A percentile compares a stretch with the other conserved stretches of the same genome.
Evolutionary conservation across 1,140 invertebrate genomes (phyloP).

Genomic region (Drosophila lowei): DNA sequence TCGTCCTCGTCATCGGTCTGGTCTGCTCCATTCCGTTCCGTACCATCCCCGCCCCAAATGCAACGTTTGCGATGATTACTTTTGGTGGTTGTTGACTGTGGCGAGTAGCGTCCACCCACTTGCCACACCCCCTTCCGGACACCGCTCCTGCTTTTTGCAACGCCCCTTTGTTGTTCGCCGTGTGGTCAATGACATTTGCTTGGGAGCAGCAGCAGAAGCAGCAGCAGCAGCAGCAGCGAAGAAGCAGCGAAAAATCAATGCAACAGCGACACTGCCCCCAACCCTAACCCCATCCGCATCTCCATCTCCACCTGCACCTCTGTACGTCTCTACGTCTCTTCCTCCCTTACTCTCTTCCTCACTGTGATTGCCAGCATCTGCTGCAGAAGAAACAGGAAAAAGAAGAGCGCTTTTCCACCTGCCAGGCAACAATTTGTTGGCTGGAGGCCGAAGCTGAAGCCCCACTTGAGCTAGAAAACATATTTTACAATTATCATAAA

Average conservation of each 20-base stretch:
- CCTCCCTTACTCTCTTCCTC: too few species aligned
- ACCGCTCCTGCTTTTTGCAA: constrained; percentile 19
- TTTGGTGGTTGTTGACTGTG: constrained; percentile 71
- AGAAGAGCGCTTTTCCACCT: not conserved
- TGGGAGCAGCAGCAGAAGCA: constrained; percentile 18
- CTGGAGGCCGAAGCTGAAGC: too few species aligned
- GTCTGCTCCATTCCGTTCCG: not conserved
- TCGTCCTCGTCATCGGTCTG: too few species aligned
- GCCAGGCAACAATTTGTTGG: too few species aligned
- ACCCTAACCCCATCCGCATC: not conserved
- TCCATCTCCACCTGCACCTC: not conserved
- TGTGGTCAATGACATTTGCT: constrained; percentile 71
- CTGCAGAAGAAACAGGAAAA: not conserved
- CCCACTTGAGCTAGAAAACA: constrained; percentile 5
- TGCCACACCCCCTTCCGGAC: not conserved
- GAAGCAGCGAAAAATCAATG: constrained; percentile 64
- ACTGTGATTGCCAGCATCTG: constrained; percentile 1
- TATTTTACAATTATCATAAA: constrained; percentile 49
- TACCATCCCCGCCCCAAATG: constrained; percentile 18
- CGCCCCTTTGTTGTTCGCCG: constrained; percentile 69
- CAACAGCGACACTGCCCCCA: constrained; percentile 23
- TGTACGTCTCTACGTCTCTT: not conserved
- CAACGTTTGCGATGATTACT: constrained; percentile 73
- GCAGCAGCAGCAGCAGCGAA: constrained; percentile 9
- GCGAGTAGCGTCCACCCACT: constrained; percentile 13